Percentiles rank a stretch among this genome's conserved stretches.
Conservation (phyloP, 2,113 vertebrate species). For the Mionectes macconnelli region DNA sequence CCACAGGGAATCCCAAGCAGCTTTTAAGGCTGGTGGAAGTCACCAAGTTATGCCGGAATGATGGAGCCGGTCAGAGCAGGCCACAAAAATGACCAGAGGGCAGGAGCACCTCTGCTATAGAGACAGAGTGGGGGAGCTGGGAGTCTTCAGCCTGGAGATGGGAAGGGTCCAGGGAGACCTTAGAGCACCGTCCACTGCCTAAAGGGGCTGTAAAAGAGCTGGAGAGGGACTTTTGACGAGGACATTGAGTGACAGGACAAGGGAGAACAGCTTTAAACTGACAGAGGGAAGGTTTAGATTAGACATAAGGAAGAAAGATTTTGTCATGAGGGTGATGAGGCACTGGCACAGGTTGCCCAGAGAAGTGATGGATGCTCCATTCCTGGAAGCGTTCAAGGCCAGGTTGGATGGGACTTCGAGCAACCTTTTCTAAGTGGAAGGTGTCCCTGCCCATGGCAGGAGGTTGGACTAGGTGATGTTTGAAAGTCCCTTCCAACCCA, state of each 20-base stretch:
- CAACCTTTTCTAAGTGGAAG: neutral
- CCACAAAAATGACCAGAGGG: neutral
- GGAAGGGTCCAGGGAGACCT: neutral
- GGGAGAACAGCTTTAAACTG: neutral
- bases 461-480: neutral
- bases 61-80: neutral
- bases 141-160: neutral
- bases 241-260: neutral
- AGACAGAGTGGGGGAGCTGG: neutral
- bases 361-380: neutral
- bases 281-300: neutral
- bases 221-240: neutral
- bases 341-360: neutral
- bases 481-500: neutral
- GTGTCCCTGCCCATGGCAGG: neutral
- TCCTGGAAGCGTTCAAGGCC: neutral
- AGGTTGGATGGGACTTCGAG: neutral
- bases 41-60: neutral
- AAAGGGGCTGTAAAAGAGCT: neutral
- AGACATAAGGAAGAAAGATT: neutral
- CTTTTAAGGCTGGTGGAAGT: neutral
- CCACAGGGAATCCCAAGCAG: rapidly evolving
- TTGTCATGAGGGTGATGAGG: neutral
- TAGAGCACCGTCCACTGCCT: neutral
- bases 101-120: neutral